Conservation (phyloP, 2,888 invertebrate genomes). For the Tinea trinotella region DNA sequence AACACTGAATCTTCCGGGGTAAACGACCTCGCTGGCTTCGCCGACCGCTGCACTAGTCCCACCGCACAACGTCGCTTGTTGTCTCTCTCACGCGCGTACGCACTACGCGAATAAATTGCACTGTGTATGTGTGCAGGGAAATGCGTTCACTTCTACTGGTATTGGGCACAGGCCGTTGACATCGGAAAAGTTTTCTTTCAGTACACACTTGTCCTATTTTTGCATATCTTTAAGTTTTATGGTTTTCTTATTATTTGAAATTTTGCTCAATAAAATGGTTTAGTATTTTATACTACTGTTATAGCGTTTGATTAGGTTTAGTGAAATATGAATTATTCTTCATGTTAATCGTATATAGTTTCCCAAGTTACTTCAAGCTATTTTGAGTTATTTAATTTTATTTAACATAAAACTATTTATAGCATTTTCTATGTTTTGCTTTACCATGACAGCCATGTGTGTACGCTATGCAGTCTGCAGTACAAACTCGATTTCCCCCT, state of each 20-base stretch:
- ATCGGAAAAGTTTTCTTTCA: constrained; percentile 49
- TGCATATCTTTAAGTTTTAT: background rate
- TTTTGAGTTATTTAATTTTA: too few relatives aligned
- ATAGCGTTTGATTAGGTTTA: too few relatives aligned
- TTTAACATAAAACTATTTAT: too few relatives aligned
- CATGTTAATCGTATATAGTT: too few relatives aligned
- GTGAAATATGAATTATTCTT: too few relatives aligned
- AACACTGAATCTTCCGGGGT: constrained; percentile 73
- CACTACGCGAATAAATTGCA: constrained; percentile 57
- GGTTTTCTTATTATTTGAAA: background rate
- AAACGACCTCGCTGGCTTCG: constrained; percentile 53
- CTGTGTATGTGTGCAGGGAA: constrained; percentile 52
- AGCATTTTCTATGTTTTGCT: too few relatives aligned
- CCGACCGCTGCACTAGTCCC: constrained; percentile 37
- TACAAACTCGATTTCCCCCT: constrained; percentile 69
- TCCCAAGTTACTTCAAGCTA: too few relatives aligned
- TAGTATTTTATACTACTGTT: too few relatives aligned
- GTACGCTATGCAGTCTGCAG: constrained; percentile 39
- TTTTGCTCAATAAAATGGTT: too few relatives aligned
- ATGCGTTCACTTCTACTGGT: constrained; percentile 65
- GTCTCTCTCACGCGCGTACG: constrained; percentile 34
- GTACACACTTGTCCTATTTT: constrained; percentile 14
- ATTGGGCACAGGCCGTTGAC: constrained; percentile 66
- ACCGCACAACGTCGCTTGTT: constrained; percentile 27
- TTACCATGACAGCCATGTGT: background rate